phyloP scores from a whole-genome alignment of 2,113 vertebrate species.

The Tauraco erythrolophus region DNA sequence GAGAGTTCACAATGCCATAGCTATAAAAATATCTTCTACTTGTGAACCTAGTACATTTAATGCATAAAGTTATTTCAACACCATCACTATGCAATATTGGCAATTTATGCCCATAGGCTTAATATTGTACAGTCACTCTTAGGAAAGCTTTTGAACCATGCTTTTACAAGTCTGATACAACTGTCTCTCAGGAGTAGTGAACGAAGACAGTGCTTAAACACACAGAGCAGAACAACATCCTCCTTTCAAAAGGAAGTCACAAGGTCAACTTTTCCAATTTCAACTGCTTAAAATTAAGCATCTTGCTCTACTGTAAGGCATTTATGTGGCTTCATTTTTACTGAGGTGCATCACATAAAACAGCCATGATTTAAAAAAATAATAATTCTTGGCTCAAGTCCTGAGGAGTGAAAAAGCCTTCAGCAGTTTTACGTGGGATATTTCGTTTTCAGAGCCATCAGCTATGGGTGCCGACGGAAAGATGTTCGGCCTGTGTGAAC shows the following conservation, averaged over 20 bases:
- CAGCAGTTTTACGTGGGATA: background rate
- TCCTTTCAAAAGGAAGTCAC: background rate
- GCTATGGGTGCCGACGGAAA: background rate
- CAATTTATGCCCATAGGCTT: background rate
- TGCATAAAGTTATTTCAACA: background rate
- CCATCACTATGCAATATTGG: background rate
- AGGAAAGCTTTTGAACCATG: background rate
- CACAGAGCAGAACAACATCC: background rate
- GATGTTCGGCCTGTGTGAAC: background rate
- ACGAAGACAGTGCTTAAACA: background rate
- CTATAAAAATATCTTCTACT: background rate
- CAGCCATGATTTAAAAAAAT: background rate
- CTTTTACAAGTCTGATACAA: background rate
- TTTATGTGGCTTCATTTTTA: background rate
- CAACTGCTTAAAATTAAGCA: background rate
- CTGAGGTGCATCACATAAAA: background rate
- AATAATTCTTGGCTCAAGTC: background rate
- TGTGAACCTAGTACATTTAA: background rate
- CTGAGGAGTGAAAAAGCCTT: background rate
- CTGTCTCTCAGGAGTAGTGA: background rate
- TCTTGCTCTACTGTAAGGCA: background rate
- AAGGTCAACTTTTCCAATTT: background rate
- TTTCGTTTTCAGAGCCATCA: background rate
- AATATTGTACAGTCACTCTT: background rate
- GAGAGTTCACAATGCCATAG: background rate